Base-by-base conservation (phyloP, 2,797 vertebrate genomes). In the Xyrichtys novacula region DNA sequence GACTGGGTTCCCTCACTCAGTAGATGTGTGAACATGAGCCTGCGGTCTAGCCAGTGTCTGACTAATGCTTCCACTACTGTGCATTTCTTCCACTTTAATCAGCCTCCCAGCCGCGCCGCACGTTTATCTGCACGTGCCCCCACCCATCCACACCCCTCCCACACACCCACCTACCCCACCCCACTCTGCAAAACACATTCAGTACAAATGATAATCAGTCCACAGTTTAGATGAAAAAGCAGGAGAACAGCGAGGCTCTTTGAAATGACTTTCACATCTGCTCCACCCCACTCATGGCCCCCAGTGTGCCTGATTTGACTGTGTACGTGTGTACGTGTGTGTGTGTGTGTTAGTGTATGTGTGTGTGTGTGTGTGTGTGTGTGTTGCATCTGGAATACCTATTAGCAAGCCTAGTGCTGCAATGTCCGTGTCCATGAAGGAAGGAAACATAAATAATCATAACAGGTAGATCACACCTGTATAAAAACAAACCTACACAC, bases 101-200 rank as follows among this genome's bases (percentile, higher is more conserved):
- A 88, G 73, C 70, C 77, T 64, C 69, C 65, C 56, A 52, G 59
- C 26, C 42, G 19, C 6, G 26, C 60, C 25, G 88, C 91, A 94
- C 91, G 65, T 92, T 88, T 26, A 36, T 39, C 70, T 44, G 23
- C 92, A 92, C 75, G 87, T 92, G 91, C 42, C 34, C 53, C 43
- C 43, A 28, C 54, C 57, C 58, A 42, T 17, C 50, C 22, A 8
- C 22, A 8, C 42, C 34, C 40, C 15, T 44, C 7, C 34, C 3
- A 39, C 43, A 40, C 42, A 43, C 40, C 40, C 15, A 49, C 7
- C 34, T 5, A 39, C 6, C 4, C 10, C 56, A 1, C 26, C 71
- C 74, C 57, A 31, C 72, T 62, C 67, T 39, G 47, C 61, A 49
- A 67, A 80, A 74, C 71, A 75, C 36, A 54, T 57, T 69, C 47